phyloP scores from a whole-genome alignment of 1,140 invertebrate genomes.

The Cardiocondyla obscurior region DNA sequence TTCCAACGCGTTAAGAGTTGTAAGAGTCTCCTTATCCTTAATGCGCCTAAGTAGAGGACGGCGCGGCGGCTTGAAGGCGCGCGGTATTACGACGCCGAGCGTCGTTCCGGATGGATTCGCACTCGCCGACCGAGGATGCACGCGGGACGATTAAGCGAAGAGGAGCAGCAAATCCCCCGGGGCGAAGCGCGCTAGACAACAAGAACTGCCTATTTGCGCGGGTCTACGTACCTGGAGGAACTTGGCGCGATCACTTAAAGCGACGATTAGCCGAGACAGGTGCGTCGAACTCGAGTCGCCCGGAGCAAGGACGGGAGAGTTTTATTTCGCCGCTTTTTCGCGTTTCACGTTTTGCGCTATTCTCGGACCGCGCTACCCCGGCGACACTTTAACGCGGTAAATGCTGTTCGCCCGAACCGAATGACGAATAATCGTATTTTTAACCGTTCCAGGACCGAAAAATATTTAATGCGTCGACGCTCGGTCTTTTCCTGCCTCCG shows the following conservation, averaged over 20 bases:
- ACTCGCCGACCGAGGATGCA: constrained; percentile 10
- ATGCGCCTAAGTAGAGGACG: constrained; percentile 38
- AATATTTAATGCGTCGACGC: background rate
- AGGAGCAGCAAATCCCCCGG: constrained; percentile 26
- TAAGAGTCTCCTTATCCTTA: constrained; percentile 39
- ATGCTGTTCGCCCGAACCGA: background rate
- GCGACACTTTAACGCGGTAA: constrained; percentile 9
- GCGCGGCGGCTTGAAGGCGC: background rate
- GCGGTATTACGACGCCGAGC: constrained; percentile 40
- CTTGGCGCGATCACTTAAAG: constrained; percentile 67
- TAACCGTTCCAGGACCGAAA: background rate
- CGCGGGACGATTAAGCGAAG: constrained; percentile 52
- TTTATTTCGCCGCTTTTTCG: background rate
- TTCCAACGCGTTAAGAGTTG: constrained; percentile 25
- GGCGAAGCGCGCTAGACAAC: constrained; percentile 59
- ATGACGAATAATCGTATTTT: background rate
- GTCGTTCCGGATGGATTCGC: constrained; percentile 60
- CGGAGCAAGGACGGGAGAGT: constrained; percentile 36
- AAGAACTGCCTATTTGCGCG: constrained; percentile 62
- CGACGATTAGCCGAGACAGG: constrained; percentile 68
- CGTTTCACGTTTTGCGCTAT: background rate
- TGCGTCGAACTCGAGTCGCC: constrained; percentile 64
- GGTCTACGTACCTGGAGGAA: constrained; percentile 66
- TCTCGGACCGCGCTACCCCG: background rate
- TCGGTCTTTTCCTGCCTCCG: no score